These are phyloP conservation scores for Oreochromis aureus DNA, from an alignment of 2,113 vertebrate species.

Conservation along the genomic window DNA sequence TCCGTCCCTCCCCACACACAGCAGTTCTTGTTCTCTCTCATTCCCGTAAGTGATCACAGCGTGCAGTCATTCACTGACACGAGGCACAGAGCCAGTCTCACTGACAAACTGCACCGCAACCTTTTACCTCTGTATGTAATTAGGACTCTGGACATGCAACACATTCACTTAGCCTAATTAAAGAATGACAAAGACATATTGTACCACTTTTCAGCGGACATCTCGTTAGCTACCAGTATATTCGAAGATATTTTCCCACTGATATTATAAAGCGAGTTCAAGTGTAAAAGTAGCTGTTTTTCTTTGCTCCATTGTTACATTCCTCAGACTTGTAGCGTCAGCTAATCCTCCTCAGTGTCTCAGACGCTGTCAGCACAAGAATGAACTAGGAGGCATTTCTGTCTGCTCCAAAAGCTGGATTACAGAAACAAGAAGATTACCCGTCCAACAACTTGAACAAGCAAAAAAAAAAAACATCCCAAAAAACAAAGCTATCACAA, in stretches of 20 bases:
- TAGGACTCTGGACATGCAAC: slow-evolving; percentile 17
- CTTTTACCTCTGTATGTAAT: slow-evolving; percentile 49
- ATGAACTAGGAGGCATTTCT: slow-evolving; percentile 30
- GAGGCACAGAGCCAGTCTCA: background rate
- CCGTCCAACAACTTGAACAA: slow-evolving; percentile 22
- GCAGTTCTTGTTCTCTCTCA: slow-evolving; percentile 15
- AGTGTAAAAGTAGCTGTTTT: background rate
- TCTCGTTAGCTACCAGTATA: background rate
- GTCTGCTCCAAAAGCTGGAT: slow-evolving; percentile 54
- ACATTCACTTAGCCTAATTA: slow-evolving; percentile 47
- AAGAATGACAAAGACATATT: slow-evolving; percentile 15
- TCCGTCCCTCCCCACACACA: background rate
- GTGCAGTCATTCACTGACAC: slow-evolving; percentile 2
- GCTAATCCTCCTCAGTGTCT: slow-evolving; percentile 40
- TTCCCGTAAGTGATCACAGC: slow-evolving; percentile 50
- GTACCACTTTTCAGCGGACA: background rate
- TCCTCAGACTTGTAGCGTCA: slow-evolving; percentile 20
- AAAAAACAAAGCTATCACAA: slow-evolving; percentile 25
- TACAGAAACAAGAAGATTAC: slow-evolving; percentile 57
- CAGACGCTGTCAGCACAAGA: slow-evolving; percentile 40
- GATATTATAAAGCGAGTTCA: background rate
- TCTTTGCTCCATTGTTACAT: background rate
- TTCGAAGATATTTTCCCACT: background rate
- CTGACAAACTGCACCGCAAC: slow-evolving; percentile 43
- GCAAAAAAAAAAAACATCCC: background rate